phyloP scores from a whole-genome alignment of 2,113 vertebrate genomes.

The Strix uralensis region DNA sequence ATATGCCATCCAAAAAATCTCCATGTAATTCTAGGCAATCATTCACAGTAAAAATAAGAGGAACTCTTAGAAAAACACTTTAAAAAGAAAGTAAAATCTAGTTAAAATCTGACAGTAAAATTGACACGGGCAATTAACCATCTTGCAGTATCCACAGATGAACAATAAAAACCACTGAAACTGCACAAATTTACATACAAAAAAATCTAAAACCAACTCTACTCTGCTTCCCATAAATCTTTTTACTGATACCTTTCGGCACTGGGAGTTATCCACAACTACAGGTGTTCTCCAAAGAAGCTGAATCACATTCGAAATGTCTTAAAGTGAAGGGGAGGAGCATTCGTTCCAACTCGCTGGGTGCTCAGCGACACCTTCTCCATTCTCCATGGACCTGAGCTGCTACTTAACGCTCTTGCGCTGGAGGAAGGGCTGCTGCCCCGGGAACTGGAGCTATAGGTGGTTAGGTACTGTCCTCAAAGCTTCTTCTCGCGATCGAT shows the following conservation, averaged over 20 bases:
- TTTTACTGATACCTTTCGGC: neutral
- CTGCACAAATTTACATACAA: slow-evolving; percentile 1
- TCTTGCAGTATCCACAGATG: neutral
- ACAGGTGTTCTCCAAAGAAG: neutral
- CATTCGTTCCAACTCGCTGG: accelerated
- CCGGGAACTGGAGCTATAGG: slow-evolving; percentile 66
- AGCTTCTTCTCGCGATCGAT: slow-evolving; percentile 83
- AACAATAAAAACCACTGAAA: slow-evolving; percentile 32
- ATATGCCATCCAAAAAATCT: neutral
- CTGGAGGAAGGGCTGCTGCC: neutral
- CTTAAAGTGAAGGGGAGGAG: neutral
- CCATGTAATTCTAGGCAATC: neutral
- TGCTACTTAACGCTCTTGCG: neutral
- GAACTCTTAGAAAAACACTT: slow-evolving; percentile 43
- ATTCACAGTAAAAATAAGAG: slow-evolving; percentile 55
- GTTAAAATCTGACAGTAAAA: slow-evolving; percentile 38
- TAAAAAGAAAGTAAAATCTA: slow-evolving; percentile 28
- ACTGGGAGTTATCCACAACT: neutral
- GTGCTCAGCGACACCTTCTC: neutral
- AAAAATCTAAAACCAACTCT: neutral
- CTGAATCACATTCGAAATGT: neutral
- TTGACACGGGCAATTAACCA: neutral
- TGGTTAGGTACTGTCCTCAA: slow-evolving; percentile 86
- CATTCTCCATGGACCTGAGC: neutral
- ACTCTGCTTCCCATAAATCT: neutral